Conservation (phyloP, 2,113 vertebrate genomes). For the Todiramphus saurophagus region DNA sequence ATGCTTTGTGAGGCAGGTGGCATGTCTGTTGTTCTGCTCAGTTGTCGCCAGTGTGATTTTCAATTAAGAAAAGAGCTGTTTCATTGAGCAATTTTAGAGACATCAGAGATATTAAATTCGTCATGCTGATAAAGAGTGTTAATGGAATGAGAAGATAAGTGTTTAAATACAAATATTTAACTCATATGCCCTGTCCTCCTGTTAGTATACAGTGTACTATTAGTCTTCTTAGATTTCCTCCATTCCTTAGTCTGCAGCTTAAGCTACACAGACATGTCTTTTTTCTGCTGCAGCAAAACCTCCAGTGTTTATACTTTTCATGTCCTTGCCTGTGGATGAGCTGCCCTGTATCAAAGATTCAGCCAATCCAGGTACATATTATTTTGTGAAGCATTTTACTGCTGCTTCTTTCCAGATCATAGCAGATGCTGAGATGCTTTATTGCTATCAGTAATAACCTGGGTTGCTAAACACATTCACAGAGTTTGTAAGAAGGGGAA, state of each 20-base stretch:
- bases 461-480: background rate
- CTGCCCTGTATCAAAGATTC: background rate
- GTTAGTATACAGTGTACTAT: slow-evolving; percentile 58
- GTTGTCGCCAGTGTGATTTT: background rate
- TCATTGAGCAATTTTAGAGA: slow-evolving; percentile 4
- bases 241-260: background rate
- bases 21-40: background rate
- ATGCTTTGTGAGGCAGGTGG: background rate
- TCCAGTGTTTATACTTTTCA: background rate
- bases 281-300: background rate
- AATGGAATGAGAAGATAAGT: slow-evolving; percentile 65
- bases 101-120: slow-evolving; percentile 34
- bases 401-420: background rate
- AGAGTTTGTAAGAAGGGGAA: background rate
- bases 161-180: slow-evolving; percentile 40
- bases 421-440: background rate
- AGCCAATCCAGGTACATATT: background rate
- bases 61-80: background rate
- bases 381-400: slow-evolving; percentile 4
- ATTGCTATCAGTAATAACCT: background rate
- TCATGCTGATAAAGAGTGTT: slow-evolving; percentile 47
- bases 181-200: slow-evolving; percentile 62
- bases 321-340: background rate
- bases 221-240: slow-evolving; percentile 71
- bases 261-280: background rate